Evolutionary conservation across 2,113 vertebrate species (phyloP).

Genomic region (Peucedramus taeniatus): DNA sequence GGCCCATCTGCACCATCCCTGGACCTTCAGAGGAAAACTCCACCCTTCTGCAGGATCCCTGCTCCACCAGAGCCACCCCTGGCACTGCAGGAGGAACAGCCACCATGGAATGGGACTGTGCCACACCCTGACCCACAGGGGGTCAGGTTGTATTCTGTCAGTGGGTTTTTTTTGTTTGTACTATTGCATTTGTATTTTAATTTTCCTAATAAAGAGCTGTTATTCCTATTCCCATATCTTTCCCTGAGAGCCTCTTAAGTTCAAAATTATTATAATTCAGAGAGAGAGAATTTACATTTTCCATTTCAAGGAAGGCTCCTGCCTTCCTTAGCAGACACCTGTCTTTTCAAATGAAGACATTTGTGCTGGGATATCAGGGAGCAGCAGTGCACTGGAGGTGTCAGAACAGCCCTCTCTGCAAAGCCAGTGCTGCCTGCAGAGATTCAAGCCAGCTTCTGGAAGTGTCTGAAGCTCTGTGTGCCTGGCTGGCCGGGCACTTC

Average conservation of each 20-base stretch:
- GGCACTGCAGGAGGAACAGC: no score
- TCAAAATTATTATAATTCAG: not conserved
- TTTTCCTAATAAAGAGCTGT: not conserved
- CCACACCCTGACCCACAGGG: no score
- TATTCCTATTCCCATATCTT: not conserved
- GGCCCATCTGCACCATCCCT: no score
- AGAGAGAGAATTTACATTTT: not conserved
- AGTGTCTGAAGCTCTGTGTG: not conserved
- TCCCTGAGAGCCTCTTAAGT: not conserved
- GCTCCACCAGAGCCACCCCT: no score
- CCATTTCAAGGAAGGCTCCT: not conserved
- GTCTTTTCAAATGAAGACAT: not conserved
- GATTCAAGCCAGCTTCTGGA: not conserved
- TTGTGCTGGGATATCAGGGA: not conserved
- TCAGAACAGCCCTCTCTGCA: not conserved
- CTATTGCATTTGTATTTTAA: not conserved
- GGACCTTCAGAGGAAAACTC: no score
- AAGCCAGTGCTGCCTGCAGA: not conserved
- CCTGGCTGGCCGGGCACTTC: not conserved
- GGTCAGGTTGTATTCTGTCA: no score
- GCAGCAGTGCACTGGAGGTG: not conserved
- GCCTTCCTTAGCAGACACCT: not conserved
- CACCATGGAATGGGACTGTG: no score
- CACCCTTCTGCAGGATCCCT: no score
- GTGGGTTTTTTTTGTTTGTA: no score